A percentile compares a stretch with the other conserved stretches of the same genome.
phyloP scores from a whole-genome alignment of 2,888 invertebrate genomes.

The Drosophila borealis region DNA sequence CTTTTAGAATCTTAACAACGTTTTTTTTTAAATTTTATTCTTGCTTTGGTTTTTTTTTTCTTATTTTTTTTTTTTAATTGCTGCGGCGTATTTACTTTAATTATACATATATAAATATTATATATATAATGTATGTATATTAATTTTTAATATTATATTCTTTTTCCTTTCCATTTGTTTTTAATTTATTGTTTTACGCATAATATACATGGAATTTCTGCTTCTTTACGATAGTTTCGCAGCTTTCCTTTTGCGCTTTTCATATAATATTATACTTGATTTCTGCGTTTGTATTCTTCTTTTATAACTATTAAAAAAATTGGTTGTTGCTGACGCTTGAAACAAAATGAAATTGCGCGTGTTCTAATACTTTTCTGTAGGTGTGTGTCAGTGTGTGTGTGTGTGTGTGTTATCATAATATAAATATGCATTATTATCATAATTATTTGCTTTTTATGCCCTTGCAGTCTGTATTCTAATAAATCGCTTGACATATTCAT shows the following conservation, averaged over 20 bases:
- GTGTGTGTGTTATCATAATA: slow-evolving; percentile 18
- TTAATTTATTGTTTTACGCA: slow-evolving; percentile 67
- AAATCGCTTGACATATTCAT: neutral
- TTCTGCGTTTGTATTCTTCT: slow-evolving; percentile 20
- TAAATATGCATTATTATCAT: slow-evolving; percentile 22
- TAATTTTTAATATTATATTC: slow-evolving; percentile 3
- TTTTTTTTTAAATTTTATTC: slow-evolving; percentile 37
- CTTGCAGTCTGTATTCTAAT: slow-evolving; percentile 20
- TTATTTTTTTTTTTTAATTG: slow-evolving; percentile 53
- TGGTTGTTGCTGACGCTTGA: slow-evolving; percentile 33
- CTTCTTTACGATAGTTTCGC: slow-evolving; percentile 40
- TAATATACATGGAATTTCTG: slow-evolving; percentile 68
- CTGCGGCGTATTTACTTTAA: slow-evolving; percentile 61
- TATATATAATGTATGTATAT: slow-evolving; percentile 27
- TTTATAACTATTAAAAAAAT: slow-evolving; percentile 50
- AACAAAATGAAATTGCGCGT: slow-evolving; percentile 53
- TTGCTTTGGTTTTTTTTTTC: slow-evolving; percentile 39
- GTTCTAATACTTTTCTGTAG: slow-evolving; percentile 50
- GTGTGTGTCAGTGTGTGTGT: slow-evolving; percentile 13
- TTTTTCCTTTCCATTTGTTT: slow-evolving; percentile 31
- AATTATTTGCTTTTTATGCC: slow-evolving; percentile 18
- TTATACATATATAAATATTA: slow-evolving; percentile 36
- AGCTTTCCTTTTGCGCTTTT: slow-evolving; percentile 29
- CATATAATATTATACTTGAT: slow-evolving; percentile 14
- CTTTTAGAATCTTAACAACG: slow-evolving; percentile 83